Evolutionary conservation across 2,113 vertebrate species (phyloP).

Genomic region (rabbit (Oryctolagus cuniculus)): DNA sequence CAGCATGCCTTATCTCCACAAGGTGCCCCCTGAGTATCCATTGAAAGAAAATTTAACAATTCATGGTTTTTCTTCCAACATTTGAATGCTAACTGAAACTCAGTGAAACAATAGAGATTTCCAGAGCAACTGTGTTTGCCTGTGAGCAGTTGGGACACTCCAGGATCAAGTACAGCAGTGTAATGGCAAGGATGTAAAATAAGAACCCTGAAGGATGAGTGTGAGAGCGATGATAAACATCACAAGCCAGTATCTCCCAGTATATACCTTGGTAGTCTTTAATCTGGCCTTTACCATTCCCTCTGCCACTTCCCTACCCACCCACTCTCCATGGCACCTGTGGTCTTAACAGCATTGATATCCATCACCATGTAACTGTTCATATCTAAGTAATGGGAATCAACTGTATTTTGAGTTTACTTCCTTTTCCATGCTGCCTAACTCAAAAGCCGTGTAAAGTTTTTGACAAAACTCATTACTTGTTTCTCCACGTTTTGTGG

Average conservation of each 20-base stretch:
- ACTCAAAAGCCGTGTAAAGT: constrained; percentile 40
- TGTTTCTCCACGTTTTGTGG: neutral
- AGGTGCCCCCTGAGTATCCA: neutral
- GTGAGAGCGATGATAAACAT: neutral
- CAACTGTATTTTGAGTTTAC: neutral
- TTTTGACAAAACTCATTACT: neutral
- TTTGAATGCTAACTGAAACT: neutral
- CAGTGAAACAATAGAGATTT: neutral
- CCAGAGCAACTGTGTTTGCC: neutral
- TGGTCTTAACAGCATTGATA: neutral
- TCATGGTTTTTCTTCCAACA: neutral
- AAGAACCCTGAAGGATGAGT: neutral
- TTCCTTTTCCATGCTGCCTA: neutral
- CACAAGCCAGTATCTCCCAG: neutral
- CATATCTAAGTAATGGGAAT: neutral
- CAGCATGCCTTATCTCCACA: neutral
- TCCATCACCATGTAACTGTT: neutral
- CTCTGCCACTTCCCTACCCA: neutral
- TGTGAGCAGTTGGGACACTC: neutral
- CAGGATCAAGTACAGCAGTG: neutral
- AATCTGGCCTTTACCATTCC: neutral
- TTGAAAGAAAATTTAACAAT: neutral
- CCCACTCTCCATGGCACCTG: neutral
- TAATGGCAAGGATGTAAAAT: neutral
- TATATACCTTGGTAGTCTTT: neutral